Conservation (phyloP, 2,113 vertebrate species). For the Cnemophilus loriae region DNA sequence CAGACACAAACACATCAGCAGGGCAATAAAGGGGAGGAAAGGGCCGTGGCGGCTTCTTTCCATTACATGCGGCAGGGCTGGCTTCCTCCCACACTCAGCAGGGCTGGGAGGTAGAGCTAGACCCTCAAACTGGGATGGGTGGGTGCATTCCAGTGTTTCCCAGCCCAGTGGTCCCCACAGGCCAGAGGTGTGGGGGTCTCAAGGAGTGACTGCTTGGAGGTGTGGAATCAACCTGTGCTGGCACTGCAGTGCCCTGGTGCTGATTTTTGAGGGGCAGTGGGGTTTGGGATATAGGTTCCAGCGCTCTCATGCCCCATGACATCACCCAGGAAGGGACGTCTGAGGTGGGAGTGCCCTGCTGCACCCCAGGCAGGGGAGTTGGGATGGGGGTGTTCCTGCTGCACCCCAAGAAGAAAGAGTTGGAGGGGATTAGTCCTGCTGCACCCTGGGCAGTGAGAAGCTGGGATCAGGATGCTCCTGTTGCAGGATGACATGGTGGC, state of each 20-base stretch:
- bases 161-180: not conserved
- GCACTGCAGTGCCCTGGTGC: not conserved
- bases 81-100: not conserved
- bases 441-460: not conserved
- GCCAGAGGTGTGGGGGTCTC: not conserved
- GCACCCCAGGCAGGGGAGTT: not conserved
- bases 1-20: constrained; percentile 21
- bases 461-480: not conserved
- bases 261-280: not conserved
- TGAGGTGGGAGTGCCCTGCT: not conserved
- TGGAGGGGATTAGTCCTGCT: not conserved
- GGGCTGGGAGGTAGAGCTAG: fast-evolving
- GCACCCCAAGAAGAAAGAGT: not conserved
- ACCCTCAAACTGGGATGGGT: not conserved
- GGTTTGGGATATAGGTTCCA: not conserved
- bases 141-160: not conserved
- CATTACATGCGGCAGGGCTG: not conserved
- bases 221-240: not conserved
- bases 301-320: not conserved
- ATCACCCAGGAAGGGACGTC: not conserved
- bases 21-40: constrained; percentile 46
- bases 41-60: not conserved
- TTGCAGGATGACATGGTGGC: not conserved
- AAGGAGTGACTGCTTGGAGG: not conserved
- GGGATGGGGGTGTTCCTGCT: not conserved